phyloP scores from a whole-genome alignment of 2,888 invertebrate species.

The Himalopsyche kuldschensis region DNA sequence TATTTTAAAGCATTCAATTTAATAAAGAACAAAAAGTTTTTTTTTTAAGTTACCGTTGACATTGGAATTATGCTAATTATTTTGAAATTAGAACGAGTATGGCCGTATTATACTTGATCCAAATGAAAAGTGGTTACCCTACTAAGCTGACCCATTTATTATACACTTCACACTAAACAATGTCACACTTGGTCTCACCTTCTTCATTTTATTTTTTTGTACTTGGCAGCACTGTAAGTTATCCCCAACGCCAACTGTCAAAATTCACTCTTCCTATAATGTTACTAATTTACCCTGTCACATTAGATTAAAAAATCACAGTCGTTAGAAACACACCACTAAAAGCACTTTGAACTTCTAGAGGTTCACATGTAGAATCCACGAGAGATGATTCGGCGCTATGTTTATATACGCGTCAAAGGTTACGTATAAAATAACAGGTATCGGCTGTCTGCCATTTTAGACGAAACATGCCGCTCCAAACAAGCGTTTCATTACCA shows the following conservation, averaged over 20 bases:
- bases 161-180: not conserved
- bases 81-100: not conserved
- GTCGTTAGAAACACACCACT: not conserved
- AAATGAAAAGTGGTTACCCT: not conserved
- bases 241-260: not conserved
- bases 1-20: too few relatives aligned
- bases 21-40: too few relatives aligned
- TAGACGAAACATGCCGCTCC: not conserved
- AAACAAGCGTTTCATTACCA: not conserved
- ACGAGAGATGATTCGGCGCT: not conserved
- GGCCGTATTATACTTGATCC: not conserved
- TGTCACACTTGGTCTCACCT: not conserved
- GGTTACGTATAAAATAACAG: slow-evolving; percentile 14
- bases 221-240: not conserved
- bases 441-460: not conserved
- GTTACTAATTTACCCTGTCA: not conserved
- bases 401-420: slow-evolving; percentile 32
- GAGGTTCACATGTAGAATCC: not conserved
- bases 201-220: not conserved
- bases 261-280: not conserved
- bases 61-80: not conserved
- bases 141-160: not conserved
- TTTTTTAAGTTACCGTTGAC: too few relatives aligned
- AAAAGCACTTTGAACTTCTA: slow-evolving; percentile 2
- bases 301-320: not conserved